Evolutionary conservation across 2,113 vertebrate species (phyloP).

Genomic region (Zeus faber): DNA sequence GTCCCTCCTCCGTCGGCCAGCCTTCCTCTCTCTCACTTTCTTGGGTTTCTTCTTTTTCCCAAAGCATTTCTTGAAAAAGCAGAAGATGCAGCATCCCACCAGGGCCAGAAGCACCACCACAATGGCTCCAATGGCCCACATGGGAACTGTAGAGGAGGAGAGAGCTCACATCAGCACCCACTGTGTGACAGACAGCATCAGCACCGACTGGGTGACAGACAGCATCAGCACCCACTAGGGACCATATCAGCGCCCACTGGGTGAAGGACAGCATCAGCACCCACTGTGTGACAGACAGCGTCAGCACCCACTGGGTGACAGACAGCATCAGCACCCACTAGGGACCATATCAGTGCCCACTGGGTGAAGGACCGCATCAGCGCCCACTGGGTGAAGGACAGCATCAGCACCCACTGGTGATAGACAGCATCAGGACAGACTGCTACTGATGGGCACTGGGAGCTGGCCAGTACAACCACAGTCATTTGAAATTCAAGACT

Average conservation of each 20-base stretch:
- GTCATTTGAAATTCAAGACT: too few species aligned
- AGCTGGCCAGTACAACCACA: too few species aligned
- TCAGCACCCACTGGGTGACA: not conserved
- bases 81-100: constrained; percentile 77
- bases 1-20: constrained; percentile 67
- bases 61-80: constrained; percentile 80
- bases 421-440: not conserved
- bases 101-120: constrained; percentile 75
- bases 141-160: constrained; percentile 70
- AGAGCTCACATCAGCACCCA: too few species aligned
- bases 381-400: not conserved
- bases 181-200: not conserved
- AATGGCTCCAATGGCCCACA: constrained; percentile 83
- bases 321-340: not conserved
- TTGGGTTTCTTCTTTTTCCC: constrained; percentile 81
- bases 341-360: too few species aligned
- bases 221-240: not conserved
- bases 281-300: not conserved
- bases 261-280: too few species aligned
- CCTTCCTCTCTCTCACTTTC: constrained; percentile 81
- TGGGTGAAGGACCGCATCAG: too few species aligned
- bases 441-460: too few species aligned
- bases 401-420: not conserved
- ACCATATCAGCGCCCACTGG: too few species aligned
- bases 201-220: not conserved